Evolutionary conservation across 2,113 vertebrate species (phyloP).

Genomic region (Isurus oxyrinchus): DNA sequence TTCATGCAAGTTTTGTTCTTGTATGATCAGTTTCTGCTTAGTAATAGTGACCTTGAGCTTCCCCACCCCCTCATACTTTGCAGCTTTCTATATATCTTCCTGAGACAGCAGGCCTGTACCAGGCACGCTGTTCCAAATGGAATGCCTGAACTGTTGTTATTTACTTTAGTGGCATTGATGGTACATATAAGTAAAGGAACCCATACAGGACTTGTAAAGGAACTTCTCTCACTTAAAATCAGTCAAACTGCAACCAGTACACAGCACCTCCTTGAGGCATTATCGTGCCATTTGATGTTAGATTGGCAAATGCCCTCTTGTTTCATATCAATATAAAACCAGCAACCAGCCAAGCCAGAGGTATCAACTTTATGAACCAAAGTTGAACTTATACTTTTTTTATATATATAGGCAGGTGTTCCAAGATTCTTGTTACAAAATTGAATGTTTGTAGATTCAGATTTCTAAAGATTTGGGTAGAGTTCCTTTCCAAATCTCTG

Average conservation of each 20-base stretch:
- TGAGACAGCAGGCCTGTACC: not conserved
- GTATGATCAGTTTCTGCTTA: not conserved
- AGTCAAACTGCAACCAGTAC: not conserved
- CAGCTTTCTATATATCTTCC: not conserved
- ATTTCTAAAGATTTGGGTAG: not conserved
- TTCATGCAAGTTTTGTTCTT: not conserved
- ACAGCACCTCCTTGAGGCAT: not conserved
- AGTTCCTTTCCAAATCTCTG: not conserved
- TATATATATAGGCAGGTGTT: not conserved
- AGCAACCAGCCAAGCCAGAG: not conserved
- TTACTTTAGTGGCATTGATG: not conserved
- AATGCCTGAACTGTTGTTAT: not conserved
- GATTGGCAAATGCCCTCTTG: not conserved
- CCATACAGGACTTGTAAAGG: not conserved
- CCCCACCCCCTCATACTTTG: not conserved
- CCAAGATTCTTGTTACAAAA: not conserved
- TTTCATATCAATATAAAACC: not conserved
- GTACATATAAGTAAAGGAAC: not conserved
- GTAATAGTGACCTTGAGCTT: not conserved
- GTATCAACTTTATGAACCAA: not conserved
- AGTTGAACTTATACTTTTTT: not conserved
- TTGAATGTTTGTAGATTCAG: not conserved
- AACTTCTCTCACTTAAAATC: not conserved
- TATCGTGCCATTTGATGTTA: not conserved
- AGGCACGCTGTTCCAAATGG: not conserved